These are phyloP conservation scores for Caenorhabditis sp. DNA, from an alignment of 2,888 invertebrate species.

Conservation along the genomic window DNA sequence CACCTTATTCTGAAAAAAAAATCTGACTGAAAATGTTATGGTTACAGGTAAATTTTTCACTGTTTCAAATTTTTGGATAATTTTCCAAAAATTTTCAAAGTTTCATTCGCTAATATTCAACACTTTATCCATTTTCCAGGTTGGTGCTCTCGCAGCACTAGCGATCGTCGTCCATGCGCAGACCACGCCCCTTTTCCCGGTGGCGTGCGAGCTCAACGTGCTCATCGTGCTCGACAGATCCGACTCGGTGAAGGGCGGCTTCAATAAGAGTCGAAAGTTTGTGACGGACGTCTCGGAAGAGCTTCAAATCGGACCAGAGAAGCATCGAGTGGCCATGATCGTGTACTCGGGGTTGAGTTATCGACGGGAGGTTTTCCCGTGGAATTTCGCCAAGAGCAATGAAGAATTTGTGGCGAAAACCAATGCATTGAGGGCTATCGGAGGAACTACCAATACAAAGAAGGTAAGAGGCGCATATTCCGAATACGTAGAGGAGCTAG, in stretches of 20 bases:
- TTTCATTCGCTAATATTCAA: no score
- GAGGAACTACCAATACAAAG: conserved; percentile 81
- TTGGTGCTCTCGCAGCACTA: conserved; percentile 65
- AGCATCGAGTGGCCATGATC: conserved; percentile 80
- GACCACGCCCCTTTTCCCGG: conserved; percentile 78
- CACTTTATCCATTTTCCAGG: conserved; percentile 60
- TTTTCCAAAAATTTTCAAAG: no score
- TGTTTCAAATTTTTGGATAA: not conserved
- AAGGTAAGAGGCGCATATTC: no score
- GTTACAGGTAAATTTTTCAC: conserved; percentile 42
- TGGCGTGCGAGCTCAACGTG: conserved; percentile 81
- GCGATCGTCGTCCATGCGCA: conserved; percentile 67
- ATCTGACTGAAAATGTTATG: conserved; percentile 38
- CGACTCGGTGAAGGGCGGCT: conserved; percentile 78
- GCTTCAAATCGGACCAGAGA: conserved; percentile 80
- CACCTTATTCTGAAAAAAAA: conserved; percentile 2
- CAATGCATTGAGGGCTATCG: conserved; percentile 76
- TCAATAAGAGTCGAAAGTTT: conserved; percentile 81
- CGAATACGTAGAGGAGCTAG: not conserved
- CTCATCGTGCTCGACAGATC: conserved; percentile 80
- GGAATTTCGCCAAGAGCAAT: conserved; percentile 82
- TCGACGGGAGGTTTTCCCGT: conserved; percentile 77
- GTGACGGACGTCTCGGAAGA: conserved; percentile 82
- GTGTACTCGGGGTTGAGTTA: conserved; percentile 80
- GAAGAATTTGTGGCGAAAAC: conserved; percentile 77